Percentiles rank a stretch among this genome's conserved stretches.
Conservation (phyloP, 2,888 invertebrate genomes). For the Ceraclea dissimilis region DNA sequence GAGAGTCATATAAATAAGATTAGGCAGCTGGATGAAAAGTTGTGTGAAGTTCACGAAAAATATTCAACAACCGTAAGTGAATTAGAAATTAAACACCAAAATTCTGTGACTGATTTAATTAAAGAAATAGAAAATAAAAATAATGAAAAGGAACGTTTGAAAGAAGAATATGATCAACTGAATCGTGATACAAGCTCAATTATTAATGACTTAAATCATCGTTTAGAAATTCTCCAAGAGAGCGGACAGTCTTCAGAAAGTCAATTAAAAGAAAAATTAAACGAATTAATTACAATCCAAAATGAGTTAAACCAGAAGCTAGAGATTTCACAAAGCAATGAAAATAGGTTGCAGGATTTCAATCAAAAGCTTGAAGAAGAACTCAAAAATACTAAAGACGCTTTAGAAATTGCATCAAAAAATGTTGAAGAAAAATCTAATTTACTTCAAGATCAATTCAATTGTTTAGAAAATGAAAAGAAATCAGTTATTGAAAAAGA, state of each 20-base stretch:
- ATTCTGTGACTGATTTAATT: slow-evolving; percentile 42
- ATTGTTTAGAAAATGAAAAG: slow-evolving; percentile 34
- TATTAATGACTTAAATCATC: slow-evolving; percentile 43
- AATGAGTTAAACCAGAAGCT: slow-evolving; percentile 44
- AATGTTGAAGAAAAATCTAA: slow-evolving; percentile 36
- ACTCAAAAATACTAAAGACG: slow-evolving; percentile 38
- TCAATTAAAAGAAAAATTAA: slow-evolving; percentile 45
- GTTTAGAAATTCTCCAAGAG: slow-evolving; percentile 40
- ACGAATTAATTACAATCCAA: slow-evolving; percentile 43
- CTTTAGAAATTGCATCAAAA: slow-evolving; percentile 38
- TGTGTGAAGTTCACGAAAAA: slow-evolving; percentile 29
- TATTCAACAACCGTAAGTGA: slow-evolving; percentile 19
- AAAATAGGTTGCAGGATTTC: slow-evolving; percentile 44
- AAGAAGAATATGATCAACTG: slow-evolving; percentile 35
- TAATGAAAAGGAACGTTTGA: slow-evolving; percentile 38
- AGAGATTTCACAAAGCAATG: slow-evolving; percentile 44
- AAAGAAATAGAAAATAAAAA: slow-evolving; percentile 39
- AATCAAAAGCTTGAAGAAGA: slow-evolving; percentile 42
- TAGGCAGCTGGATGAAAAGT: slow-evolving; percentile 37
- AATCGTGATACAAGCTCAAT: slow-evolving; percentile 41
- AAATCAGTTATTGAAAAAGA: slow-evolving; percentile 38
- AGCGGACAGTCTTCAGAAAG: slow-evolving; percentile 42
- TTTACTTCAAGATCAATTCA: slow-evolving; percentile 33
- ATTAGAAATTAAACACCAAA: slow-evolving; percentile 36
- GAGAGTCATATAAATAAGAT: slow-evolving; percentile 37